Conservation (phyloP, 2,797 vertebrate genomes). For the Smutsia gigantea region DNA sequence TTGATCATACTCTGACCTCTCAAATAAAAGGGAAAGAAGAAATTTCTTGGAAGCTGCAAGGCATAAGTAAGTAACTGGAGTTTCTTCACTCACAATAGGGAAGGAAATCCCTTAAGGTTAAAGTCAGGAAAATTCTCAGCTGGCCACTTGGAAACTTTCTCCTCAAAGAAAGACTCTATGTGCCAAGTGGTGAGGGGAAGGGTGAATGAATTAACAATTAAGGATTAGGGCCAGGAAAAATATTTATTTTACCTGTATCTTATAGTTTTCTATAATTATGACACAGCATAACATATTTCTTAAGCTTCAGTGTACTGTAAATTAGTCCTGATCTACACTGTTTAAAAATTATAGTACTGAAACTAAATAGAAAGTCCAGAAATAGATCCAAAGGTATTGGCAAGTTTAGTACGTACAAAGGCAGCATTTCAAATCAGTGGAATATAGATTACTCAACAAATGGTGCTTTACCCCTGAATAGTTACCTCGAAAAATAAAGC, state of each 20-base stretch:
- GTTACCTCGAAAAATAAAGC: neutral
- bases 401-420: neutral
- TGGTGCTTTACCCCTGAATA: neutral
- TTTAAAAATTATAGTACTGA: neutral
- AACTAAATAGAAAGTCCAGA: neutral
- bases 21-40: slow-evolving; percentile 38
- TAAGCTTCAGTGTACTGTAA: neutral
- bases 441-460: neutral
- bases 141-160: neutral
- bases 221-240: neutral
- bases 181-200: neutral
- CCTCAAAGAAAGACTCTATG: neutral
- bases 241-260: neutral
- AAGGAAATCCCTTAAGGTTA: slow-evolving; percentile 66
- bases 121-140: slow-evolving; percentile 58
- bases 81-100: slow-evolving; percentile 66
- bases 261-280: neutral
- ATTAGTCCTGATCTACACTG: neutral
- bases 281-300: neutral
- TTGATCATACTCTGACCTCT: neutral
- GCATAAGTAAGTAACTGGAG: slow-evolving; percentile 44
- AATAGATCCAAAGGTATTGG: neutral
- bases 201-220: slow-evolving; percentile 11
- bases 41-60: slow-evolving; percentile 57
- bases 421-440: neutral